phyloP scores from a whole-genome alignment of 2,797 vertebrate species.

The Danionella dracula region DNA sequence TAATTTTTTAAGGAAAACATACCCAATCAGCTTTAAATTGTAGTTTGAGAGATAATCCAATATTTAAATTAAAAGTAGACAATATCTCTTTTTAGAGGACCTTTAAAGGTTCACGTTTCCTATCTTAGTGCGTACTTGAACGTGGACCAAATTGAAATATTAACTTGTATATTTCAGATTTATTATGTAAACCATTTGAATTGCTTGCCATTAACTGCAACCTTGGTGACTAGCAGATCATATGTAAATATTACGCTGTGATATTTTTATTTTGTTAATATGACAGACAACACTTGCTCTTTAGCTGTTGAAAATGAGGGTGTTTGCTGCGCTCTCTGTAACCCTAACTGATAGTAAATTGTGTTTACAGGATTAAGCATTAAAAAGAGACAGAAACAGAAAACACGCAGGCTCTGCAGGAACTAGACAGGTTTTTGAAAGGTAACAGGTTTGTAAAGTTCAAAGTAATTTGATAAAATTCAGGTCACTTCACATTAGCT shows the following conservation, averaged over 20 bases:
- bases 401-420: constrained; percentile 40
- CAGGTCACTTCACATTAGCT: constrained; percentile 61
- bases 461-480: constrained; percentile 64
- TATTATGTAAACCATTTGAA: no score
- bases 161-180: no score
- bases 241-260: constrained; percentile 34
- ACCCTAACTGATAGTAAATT: constrained; percentile 53
- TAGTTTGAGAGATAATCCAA: no score
- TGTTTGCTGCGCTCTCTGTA: constrained; percentile 44
- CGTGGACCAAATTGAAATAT: no score
- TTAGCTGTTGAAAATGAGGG: constrained; percentile 31
- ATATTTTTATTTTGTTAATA: constrained; percentile 35
- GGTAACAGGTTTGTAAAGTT: constrained; percentile 57
- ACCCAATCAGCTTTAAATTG: no score
- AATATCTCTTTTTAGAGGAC: no score
- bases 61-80: no score
- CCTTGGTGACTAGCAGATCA: constrained; percentile 9
- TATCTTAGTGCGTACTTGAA: no score
- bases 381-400: constrained; percentile 40
- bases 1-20: no score
- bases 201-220: background rate
- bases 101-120: no score
- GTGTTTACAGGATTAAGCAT: constrained; percentile 56
- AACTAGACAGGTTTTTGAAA: constrained; percentile 40
- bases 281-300: constrained; percentile 42